A percentile compares a stretch with the other conserved stretches of the same genome.
Conservation (phyloP, 2,113 vertebrate species). For the Greenwoodochromis staneri region DNA sequence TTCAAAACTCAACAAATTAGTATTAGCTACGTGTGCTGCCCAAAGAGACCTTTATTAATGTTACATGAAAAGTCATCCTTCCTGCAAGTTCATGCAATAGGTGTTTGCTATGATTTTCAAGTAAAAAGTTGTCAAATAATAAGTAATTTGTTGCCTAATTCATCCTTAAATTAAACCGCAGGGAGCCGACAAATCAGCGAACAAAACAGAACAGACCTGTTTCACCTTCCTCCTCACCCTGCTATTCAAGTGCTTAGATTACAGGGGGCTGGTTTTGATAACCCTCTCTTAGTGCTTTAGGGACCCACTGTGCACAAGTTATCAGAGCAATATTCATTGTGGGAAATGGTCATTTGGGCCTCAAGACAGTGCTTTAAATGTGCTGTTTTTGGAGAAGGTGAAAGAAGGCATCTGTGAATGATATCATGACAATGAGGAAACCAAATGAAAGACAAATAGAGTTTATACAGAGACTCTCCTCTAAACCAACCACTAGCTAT, state of each 20-base stretch:
- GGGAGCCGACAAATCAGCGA: background rate
- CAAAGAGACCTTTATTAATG: background rate
- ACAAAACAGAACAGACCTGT: background rate
- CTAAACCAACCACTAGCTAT: slow-evolving; percentile 13
- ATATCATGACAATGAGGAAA: slow-evolving; percentile 41
- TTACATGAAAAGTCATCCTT: background rate
- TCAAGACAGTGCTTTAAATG: slow-evolving; percentile 44
- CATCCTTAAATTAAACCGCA: background rate
- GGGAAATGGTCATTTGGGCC: slow-evolving; percentile 58
- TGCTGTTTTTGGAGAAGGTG: slow-evolving; percentile 27
- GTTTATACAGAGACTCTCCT: slow-evolving; percentile 23
- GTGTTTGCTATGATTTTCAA: background rate
- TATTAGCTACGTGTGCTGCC: background rate
- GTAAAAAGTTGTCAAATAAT: background rate
- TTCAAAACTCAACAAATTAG: background rate
- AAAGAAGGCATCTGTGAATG: slow-evolving; percentile 57
- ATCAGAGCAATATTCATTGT: slow-evolving; percentile 47
- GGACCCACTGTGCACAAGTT: slow-evolving; percentile 41
- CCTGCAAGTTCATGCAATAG: background rate
- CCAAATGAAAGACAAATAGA: slow-evolving; percentile 34
- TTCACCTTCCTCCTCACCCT: slow-evolving; percentile 30
- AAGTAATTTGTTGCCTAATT: background rate
- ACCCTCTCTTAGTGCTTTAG: slow-evolving; percentile 31
- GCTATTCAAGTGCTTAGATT: background rate
- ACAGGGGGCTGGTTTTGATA: background rate